Evolutionary conservation across 2,113 vertebrate genomes (phyloP).

Genomic region (Syrrhaptes paradoxus): DNA sequence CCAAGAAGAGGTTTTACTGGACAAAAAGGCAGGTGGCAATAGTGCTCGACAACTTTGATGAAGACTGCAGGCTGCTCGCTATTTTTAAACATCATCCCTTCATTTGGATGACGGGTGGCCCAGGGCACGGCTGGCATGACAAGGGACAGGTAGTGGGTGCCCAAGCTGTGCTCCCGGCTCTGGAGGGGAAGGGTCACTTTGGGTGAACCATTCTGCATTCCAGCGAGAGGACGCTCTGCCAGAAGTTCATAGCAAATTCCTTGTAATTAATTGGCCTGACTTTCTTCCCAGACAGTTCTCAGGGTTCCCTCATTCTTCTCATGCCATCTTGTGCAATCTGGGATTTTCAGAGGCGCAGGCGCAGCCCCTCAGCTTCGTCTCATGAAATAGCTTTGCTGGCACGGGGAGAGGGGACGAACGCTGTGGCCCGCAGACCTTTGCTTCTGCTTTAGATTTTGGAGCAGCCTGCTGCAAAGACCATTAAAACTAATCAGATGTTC

Average conservation of each 20-base stretch:
- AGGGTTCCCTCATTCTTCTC: slow-evolving; percentile 22
- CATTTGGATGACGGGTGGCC: neutral
- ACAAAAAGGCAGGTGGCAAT: neutral
- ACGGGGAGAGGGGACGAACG: neutral
- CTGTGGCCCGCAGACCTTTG: neutral
- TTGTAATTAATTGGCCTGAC: neutral
- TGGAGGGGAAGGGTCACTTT: neutral
- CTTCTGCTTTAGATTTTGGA: slow-evolving; percentile 10
- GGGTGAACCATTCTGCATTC: neutral
- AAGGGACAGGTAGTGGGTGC: neutral
- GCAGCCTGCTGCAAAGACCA: neutral
- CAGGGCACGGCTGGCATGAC: neutral
- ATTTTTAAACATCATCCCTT: neutral
- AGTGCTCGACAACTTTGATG: neutral
- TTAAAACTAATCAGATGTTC: neutral
- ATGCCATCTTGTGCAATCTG: slow-evolving; percentile 13
- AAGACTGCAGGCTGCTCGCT: fast-evolving
- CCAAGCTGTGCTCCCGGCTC: neutral
- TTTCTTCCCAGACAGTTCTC: slow-evolving; percentile 1
- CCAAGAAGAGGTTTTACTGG: neutral
- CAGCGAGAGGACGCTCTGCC: neutral
- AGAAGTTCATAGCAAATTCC: slow-evolving; percentile 21
- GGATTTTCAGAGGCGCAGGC: neutral
- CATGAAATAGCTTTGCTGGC: slow-evolving; percentile 17
- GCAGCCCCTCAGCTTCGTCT: slow-evolving; percentile 1